A percentile compares a stretch with the other conserved stretches of the same genome.
Evolutionary conservation across 2,113 vertebrate species (phyloP).

Genomic region (Acanthochromis polyacanthus): DNA sequence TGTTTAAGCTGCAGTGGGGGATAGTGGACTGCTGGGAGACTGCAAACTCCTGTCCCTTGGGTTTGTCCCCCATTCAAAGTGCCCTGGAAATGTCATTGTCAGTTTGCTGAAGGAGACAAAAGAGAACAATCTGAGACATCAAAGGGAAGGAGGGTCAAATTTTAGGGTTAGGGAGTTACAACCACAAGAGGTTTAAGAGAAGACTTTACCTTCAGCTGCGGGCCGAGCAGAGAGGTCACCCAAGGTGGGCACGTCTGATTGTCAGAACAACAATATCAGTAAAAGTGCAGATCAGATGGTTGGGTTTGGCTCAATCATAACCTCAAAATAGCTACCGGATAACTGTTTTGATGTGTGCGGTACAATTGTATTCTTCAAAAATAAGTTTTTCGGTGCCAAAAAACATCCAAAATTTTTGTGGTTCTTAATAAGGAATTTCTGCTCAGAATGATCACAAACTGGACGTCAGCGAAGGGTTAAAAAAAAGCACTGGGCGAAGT

Average conservation of each 20-base stretch:
- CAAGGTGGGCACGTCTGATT: constrained; percentile 61
- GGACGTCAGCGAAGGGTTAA: constrained; percentile 10
- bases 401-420: background rate
- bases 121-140: constrained; percentile 43
- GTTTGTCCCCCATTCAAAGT: constrained; percentile 12
- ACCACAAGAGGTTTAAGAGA: constrained; percentile 27
- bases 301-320: background rate
- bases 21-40: background rate
- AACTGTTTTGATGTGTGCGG: background rate
- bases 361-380: background rate
- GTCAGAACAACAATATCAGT: constrained; percentile 62
- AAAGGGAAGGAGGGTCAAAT: constrained; percentile 11
- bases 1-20: background rate
- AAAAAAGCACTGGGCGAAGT: constrained; percentile 19
- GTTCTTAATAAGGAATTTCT: constrained; percentile 1
- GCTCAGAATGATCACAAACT: background rate
- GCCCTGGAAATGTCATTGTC: constrained; percentile 44
- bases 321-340: background rate
- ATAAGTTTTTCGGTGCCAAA: background rate
- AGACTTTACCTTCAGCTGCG: constrained; percentile 66
- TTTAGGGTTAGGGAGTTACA: constrained; percentile 26
- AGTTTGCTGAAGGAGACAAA: constrained; percentile 46
- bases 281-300: constrained; percentile 18
- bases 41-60: constrained; percentile 11
- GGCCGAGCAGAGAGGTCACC: constrained; percentile 62